These are phyloP conservation scores for Stictonetta naevosa DNA, from an alignment of 2,113 vertebrate genomes.

Conservation along the genomic window DNA sequence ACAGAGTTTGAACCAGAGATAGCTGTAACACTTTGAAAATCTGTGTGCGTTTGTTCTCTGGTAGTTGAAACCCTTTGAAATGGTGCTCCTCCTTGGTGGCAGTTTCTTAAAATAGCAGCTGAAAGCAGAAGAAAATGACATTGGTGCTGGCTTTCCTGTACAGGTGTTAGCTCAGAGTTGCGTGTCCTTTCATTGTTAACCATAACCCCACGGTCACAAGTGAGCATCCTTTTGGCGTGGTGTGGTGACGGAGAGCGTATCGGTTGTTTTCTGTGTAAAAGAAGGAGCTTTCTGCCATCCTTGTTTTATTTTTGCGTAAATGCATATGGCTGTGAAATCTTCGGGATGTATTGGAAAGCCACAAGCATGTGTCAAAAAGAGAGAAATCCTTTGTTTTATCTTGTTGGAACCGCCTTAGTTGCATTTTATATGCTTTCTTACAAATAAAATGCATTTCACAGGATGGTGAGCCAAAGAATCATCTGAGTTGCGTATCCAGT, in stretches of 20 bases:
- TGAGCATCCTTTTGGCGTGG: rapidly evolving
- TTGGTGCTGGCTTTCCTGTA: not conserved
- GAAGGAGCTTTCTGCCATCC: not conserved
- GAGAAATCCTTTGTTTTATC: not conserved
- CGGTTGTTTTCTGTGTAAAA: not conserved
- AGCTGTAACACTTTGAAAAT: not conserved
- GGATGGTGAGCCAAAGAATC: not conserved
- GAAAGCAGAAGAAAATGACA: not conserved
- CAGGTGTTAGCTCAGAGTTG: not conserved
- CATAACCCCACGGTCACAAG: not conserved
- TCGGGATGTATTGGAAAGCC: not conserved
- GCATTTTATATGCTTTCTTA: not conserved
- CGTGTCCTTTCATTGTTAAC: not conserved
- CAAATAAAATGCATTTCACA: not conserved
- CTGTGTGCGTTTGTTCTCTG: not conserved
- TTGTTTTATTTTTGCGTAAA: not conserved
- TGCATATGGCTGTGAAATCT: not conserved
- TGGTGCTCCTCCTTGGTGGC: rapidly evolving
- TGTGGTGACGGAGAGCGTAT: not conserved
- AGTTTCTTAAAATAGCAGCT: rapidly evolving
- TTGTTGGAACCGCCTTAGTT: not conserved
- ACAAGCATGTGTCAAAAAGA: not conserved
- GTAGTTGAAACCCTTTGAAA: not conserved
- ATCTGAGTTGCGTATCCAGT: not conserved
- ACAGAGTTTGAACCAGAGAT: not conserved